Percentiles rank a stretch among this genome's conserved stretches.
Conservation (phyloP, 1,140 invertebrate species). For the Drosophila watanabei region DNA sequence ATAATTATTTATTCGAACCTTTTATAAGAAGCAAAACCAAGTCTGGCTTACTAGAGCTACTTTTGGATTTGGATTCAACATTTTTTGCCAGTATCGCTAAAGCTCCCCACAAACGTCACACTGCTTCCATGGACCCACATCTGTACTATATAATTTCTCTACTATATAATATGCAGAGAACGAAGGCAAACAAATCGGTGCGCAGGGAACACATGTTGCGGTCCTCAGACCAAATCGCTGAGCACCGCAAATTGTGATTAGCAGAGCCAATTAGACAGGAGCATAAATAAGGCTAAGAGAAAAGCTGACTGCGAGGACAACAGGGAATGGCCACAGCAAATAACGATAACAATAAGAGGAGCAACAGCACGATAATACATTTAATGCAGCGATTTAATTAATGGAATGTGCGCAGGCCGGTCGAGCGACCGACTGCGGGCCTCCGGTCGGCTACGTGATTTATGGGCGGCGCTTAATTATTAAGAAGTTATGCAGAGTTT, state of each 20-base stretch:
- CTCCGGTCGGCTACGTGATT: constrained; percentile 51
- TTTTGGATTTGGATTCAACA: not conserved
- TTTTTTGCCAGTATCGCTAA: not conserved
- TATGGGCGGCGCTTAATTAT: constrained; percentile 76
- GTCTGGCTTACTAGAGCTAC: no score
- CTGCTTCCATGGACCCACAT: not conserved
- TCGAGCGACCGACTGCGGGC: constrained; percentile 2
- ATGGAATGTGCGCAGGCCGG: constrained; percentile 49
- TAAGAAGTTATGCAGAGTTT: constrained; percentile 79
- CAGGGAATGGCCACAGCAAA: constrained; percentile 31
- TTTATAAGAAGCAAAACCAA: not conserved
- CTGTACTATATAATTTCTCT: not conserved
- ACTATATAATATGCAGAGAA: not conserved
- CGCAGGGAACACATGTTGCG: constrained; percentile 35
- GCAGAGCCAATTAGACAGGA: constrained; percentile 60
- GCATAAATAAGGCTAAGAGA: constrained; percentile 65
- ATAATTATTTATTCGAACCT: not conserved
- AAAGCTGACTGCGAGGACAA: constrained; percentile 14
- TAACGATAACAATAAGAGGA: constrained; percentile 42
- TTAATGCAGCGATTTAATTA: constrained; percentile 74
- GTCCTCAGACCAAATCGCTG: constrained; percentile 18
- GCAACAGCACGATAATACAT: constrained; percentile 51
- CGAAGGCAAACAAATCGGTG: constrained; percentile 9
- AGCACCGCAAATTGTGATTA: constrained; percentile 66
- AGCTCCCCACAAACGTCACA: not conserved